phyloP scores from a whole-genome alignment of 2,113 vertebrate genomes.

The Symphodus melops region DNA sequence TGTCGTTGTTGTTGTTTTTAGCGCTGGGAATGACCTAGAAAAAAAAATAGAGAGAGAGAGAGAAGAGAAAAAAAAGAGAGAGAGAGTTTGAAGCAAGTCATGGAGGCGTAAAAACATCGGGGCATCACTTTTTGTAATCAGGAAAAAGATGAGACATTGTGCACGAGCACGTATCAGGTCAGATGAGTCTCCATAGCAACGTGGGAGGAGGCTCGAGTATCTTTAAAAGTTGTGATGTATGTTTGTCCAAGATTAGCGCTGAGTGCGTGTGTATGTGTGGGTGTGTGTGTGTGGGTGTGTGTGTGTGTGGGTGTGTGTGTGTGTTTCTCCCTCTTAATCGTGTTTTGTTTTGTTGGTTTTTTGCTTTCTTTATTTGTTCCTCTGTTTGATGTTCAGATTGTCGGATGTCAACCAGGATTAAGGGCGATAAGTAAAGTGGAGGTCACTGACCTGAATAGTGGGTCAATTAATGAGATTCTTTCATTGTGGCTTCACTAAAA shows the following conservation, averaged over 20 bases:
- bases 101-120: constrained; percentile 24
- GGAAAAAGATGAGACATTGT: too few relatives aligned
- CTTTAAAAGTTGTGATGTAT: constrained; percentile 52
- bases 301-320: constrained; percentile 30
- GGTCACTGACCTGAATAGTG: constrained; percentile 67
- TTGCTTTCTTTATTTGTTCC: constrained; percentile 45
- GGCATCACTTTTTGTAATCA: constrained; percentile 2
- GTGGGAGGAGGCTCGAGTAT: constrained; percentile 53
- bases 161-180: not conserved
- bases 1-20: too few relatives aligned
- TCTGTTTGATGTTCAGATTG: constrained; percentile 69
- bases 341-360: too few relatives aligned
- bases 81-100: not conserved
- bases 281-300: constrained; percentile 49
- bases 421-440: constrained; percentile 69
- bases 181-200: constrained; percentile 16
- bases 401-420: constrained; percentile 70
- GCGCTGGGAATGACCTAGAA: not conserved
- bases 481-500: constrained; percentile 24
- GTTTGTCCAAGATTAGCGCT: constrained; percentile 63
- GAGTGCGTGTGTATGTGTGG: constrained; percentile 27
- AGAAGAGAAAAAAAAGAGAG: not conserved
- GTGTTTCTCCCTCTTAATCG: constrained; percentile 61
- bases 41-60: not conserved
- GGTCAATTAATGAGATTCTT: constrained; percentile 61